Percentiles rank a stretch among this genome's conserved stretches.
Evolutionary conservation across 2,797 vertebrate species (phyloP).

Genomic region (Mycteria americana): DNA sequence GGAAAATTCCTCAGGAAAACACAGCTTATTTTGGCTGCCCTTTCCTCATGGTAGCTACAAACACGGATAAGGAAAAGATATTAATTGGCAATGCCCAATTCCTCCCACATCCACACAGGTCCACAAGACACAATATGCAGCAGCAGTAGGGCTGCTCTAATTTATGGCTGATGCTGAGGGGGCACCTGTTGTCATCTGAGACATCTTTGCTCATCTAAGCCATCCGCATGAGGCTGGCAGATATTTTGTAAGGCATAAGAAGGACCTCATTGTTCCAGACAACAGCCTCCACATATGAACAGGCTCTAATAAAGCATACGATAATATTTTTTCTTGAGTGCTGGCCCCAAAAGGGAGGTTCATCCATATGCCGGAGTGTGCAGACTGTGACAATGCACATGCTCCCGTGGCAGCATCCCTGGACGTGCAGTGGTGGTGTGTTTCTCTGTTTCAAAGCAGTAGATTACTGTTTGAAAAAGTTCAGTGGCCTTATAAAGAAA

Average conservation of each 20-base stretch:
- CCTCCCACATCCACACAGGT: not conserved
- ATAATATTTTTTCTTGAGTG: not conserved
- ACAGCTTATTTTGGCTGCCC: not conserved
- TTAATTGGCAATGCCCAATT: not conserved
- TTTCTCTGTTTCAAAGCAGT: not conserved
- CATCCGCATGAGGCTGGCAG: not conserved
- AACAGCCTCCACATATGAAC: not conserved
- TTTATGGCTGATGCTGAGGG: not conserved
- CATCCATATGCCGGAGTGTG: not conserved
- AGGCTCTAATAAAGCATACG: not conserved
- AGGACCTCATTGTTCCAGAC: not conserved
- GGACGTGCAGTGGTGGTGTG: not conserved
- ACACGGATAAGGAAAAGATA: not conserved
- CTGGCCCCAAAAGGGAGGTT: not conserved
- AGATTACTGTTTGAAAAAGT: not conserved
- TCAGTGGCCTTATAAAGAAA: not conserved
- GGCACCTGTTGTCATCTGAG: not conserved
- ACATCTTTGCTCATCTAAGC: not conserved
- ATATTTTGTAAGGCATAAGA: not conserved
- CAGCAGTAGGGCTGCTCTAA: not conserved
- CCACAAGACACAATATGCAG: not conserved
- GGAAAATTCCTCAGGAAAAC: not conserved
- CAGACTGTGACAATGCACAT: not conserved
- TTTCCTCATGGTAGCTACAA: not conserved
- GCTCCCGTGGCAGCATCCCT: not conserved